phyloP scores from a whole-genome alignment of 1,140 invertebrate genomes.

The Lycorma delicatula region DNA sequence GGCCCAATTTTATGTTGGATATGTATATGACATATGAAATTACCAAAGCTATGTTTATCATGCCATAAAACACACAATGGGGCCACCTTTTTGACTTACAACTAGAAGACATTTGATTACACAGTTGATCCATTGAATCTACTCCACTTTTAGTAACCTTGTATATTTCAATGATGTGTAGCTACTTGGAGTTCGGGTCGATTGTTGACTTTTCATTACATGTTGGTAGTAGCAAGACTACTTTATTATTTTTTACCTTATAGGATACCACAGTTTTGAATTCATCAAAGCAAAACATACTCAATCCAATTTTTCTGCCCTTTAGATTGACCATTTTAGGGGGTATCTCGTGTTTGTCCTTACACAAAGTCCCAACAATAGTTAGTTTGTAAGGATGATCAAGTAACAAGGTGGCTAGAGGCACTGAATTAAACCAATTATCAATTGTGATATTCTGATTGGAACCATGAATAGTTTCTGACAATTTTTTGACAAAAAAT shows the following conservation, averaged over 20 bases:
- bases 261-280: constrained; percentile 23
- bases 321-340: constrained; percentile 17
- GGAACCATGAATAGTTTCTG: constrained; percentile 20
- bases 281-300: constrained; percentile 21
- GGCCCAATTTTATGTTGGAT: too few species aligned
- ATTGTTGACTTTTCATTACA: constrained; percentile 17
- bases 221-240: constrained; percentile 17
- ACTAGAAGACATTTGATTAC: constrained; percentile 4
- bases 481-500: constrained; percentile 28
- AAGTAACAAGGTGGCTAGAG: constrained; percentile 19
- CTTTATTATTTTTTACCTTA: constrained; percentile 21
- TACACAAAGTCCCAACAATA: constrained; percentile 27
- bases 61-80: background rate
- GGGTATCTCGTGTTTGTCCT: constrained; percentile 26
- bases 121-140: constrained; percentile 34
- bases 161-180: constrained; percentile 33
- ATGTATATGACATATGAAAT: too few species aligned
- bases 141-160: constrained; percentile 36
- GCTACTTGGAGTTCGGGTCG: constrained; percentile 23
- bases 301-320: constrained; percentile 9
- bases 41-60: background rate
- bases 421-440: constrained; percentile 32
- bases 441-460: constrained; percentile 33
- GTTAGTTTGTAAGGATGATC: constrained; percentile 23
- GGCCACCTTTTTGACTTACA: constrained; percentile 1